A percentile compares a stretch with the other conserved stretches of the same genome.
Evolutionary conservation across 2,797 vertebrate genomes (phyloP).

Genomic region (Psittacula derbiana): DNA sequence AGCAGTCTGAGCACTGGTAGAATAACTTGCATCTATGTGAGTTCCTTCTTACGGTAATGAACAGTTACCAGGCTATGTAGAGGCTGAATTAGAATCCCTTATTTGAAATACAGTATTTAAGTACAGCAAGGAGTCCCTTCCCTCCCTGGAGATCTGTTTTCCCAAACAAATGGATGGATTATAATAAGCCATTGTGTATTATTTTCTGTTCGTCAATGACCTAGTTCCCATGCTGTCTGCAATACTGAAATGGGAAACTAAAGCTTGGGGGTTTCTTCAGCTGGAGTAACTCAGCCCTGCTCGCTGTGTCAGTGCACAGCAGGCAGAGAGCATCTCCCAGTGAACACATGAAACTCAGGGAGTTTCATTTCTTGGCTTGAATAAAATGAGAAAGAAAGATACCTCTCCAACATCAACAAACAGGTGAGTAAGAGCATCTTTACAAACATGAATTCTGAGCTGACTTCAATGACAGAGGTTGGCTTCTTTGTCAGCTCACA

Average conservation of each 20-base stretch:
- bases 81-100: neutral
- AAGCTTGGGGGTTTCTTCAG: neutral
- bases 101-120: rapidly evolving
- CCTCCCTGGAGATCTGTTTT: neutral
- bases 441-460: neutral
- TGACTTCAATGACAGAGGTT: neutral
- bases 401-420: neutral
- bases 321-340: neutral
- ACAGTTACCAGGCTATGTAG: neutral
- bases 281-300: neutral
- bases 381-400: neutral
- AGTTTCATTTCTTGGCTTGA: neutral
- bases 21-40: neutral
- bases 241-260: neutral
- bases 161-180: neutral
- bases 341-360: neutral
- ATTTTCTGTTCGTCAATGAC: neutral
- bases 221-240: neutral
- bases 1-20: neutral
- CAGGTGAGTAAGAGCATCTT: neutral
- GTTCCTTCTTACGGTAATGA: neutral
- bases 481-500: neutral
- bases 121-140: neutral
- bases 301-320: rapidly evolving
- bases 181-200: neutral